Evolutionary conservation across 1,140 invertebrate genomes (phyloP), one percentile per base, ranked within the genome.

Genomic region (Gonioctena quinquepunctata): DNA sequence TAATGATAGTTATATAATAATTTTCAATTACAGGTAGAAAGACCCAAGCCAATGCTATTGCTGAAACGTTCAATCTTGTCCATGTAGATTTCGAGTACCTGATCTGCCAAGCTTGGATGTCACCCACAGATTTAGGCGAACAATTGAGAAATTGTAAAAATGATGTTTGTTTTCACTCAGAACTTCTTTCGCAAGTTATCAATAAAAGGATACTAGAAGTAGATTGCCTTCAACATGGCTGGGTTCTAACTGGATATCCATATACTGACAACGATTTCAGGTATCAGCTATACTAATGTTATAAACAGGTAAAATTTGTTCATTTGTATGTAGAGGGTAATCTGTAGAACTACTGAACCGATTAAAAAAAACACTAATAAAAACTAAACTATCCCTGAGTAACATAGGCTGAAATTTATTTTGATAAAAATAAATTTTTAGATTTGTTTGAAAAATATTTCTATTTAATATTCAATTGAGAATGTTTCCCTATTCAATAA

Each of bases 241-340:
- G 88, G 88, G 83, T 90, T 19, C 76, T 91, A 25, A 88, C 85
- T 8, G 86, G 85, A 3, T 90, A 86, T 75, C 88, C 88, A 0
- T 82, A 80, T 7, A 84, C 78, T 2, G 84, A 85, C 0, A 76
- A 81, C 0, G 89, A 91, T 71, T 88, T 90, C 62, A 85, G 87
- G 73, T 73, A 85, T n/a, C n/a, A n/a, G n/a, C n/a, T n/a, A n/a
- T n/a, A n/a, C n/a, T n/a, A n/a, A n/a, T n/a, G n/a, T n/a, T n/a
- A n/a, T n/a, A n/a, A n/a, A n/a, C n/a, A n/a, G n/a, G n/a, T n/a
- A n/a, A n/a, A n/a, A n/a, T n/a, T n/a, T n/a, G n/a, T n/a, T n/a
- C n/a, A n/a, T n/a, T n/a, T n/a, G n/a, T n/a, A n/a, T n/a, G n/a
- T n/a, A n/a, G n/a, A n/a, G n/a, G n/a, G n/a, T n/a, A n/a, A n/a